A percentile compares a stretch with the other conserved stretches of the same genome.
These are phyloP conservation scores for Hirtodrosophila trivittata DNA, from an alignment of 2,888 invertebrate species.

Conservation along the genomic window DNA sequence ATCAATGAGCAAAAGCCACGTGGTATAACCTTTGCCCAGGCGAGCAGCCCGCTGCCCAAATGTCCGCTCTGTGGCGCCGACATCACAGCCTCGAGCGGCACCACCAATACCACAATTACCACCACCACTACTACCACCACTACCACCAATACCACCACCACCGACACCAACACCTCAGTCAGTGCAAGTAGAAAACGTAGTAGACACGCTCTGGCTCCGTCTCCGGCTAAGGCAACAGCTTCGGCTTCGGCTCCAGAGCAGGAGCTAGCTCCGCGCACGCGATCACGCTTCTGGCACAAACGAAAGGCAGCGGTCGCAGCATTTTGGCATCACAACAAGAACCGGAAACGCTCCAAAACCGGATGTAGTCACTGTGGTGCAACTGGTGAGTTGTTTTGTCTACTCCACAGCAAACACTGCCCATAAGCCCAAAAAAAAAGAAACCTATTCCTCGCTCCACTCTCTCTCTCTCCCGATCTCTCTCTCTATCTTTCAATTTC, in stretches of 20 bases:
- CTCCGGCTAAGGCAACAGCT: conserved; percentile 10
- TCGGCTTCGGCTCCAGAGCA: conserved; percentile 35
- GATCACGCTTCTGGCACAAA: conserved; percentile 81
- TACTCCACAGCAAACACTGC: conserved; percentile 53
- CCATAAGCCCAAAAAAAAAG: conserved; percentile 26
- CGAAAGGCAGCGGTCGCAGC: conserved; percentile 76
- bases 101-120: conserved; percentile 32
- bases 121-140: conserved; percentile 37
- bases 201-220: conserved; percentile 49
- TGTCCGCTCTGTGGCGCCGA: conserved; percentile 80
- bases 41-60: conserved; percentile 67
- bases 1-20: conserved; percentile 80
- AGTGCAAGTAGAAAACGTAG: conserved; percentile 68
- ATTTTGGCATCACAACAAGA: conserved; percentile 76
- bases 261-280: conserved; percentile 47
- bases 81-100: conserved; percentile 47
- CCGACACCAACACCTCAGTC: conserved; percentile 43
- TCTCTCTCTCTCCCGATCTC: conserved; percentile 5
- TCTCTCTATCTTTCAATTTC: conserved; percentile 16
- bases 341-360: conserved; percentile 75
- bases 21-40: conserved; percentile 73
- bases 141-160: conserved; percentile 36
- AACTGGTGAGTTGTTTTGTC: conserved; percentile 83
- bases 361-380: conserved; percentile 84
- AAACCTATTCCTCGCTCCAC: conserved; percentile 9